Conservation (phyloP, 2,888 invertebrate genomes). For the Empis stercorea region DNA sequence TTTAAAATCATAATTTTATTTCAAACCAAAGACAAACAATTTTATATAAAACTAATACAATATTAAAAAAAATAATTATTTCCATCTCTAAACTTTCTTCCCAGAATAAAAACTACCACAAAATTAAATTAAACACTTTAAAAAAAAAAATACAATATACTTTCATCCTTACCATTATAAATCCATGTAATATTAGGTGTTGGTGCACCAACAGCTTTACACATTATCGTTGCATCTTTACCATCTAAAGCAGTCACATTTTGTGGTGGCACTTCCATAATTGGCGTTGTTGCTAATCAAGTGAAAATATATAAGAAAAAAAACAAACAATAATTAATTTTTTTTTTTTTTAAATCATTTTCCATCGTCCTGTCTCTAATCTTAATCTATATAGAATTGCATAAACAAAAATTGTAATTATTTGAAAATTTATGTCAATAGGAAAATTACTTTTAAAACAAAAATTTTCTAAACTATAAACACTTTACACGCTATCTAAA, state of each 20-base stretch:
- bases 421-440: no score
- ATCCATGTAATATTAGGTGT: slow-evolving; percentile 85
- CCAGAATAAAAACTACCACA: no score
- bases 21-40: no score
- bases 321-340: slow-evolving; percentile 10
- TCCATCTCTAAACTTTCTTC: no score
- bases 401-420: no score
- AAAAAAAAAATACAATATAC: not conserved
- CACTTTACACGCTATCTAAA: no score
- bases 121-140: not conserved
- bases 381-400: no score
- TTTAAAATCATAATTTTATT: no score
- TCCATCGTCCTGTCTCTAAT: not conserved
- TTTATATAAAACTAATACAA: no score
- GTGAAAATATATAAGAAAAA: slow-evolving; percentile 30
- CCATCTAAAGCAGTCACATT: slow-evolving; percentile 87
- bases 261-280: slow-evolving; percentile 70
- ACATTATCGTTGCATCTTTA: slow-evolving; percentile 78
- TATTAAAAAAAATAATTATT: no score
- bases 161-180: slow-evolving; percentile 60
- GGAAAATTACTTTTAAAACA: no score
- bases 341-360: not conserved
- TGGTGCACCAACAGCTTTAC: slow-evolving; percentile 83
- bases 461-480: no score
- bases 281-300: slow-evolving; percentile 65